Base-by-base conservation (phyloP, 1,140 invertebrate species). In the Bradynema listronoti region DNA sequence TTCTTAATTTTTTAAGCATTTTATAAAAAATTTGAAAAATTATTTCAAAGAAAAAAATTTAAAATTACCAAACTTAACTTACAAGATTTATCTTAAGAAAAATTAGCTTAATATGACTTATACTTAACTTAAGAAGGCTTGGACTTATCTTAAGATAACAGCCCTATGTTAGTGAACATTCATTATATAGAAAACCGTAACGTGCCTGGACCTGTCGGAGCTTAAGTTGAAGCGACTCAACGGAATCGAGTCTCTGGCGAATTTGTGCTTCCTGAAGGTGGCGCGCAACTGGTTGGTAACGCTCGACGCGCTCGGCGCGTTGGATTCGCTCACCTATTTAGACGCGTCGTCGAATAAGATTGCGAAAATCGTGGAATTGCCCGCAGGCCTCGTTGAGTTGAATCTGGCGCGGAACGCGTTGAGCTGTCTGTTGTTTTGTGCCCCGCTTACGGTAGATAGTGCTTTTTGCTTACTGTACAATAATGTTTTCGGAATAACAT, bases 281-380 rank as follows among this genome's bases (percentile, higher is more conserved):
- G 62, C 62, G 30, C 14, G 39, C 1, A 65, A 65, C 66, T 55
- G 60, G 27, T 25, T 65, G 9, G 43, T 19, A 9, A 43, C 11
- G 4, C 11, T 65, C 2, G 68, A 65, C 52, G 68, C 57, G 39
- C 29, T 65, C 22, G 45, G 41, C 22, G 27, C 58, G 14, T 22
- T 65, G 3, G 14, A 61, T 22, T 41, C 39, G n/a, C 30, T 65
- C 11, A 45, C 29, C 3, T 68, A 58, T 24, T 42, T 65, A 11
- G 62, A 65, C 36, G 25, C 46, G 4, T 30, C 33, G 19, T n/a
- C 19, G 14, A 65, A 65, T 36, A 32, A 60, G 14, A 60, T 69
- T 29, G 27, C 24, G 6, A 71, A 65, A 14, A 70, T 65, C 39
- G 62, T 67, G 19, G 62, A 68, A 11, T 36, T 68, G 7, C 62